Evolutionary conservation across 2,113 vertebrate genomes (phyloP).

Genomic region (Stegostoma tigrinum): DNA sequence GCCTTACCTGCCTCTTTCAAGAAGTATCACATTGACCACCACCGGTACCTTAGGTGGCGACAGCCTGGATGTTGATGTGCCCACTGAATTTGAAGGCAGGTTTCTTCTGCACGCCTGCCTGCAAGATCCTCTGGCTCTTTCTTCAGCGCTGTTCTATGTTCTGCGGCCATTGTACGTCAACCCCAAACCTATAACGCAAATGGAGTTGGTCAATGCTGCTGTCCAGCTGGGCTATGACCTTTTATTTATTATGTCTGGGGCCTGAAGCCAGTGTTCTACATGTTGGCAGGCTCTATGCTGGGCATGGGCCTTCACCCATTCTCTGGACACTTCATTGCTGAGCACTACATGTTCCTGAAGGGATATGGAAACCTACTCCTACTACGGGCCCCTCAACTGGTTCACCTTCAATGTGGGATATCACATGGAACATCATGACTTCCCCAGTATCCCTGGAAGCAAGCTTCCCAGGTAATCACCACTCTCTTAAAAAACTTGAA

Average conservation of each 20-base stretch:
- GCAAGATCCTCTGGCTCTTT: slow-evolving; percentile 40
- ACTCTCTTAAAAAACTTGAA: neutral
- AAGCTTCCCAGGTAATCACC: slow-evolving; percentile 36
- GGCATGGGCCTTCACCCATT: slow-evolving; percentile 40
- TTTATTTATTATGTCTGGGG: slow-evolving; percentile 39
- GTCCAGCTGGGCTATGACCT: slow-evolving; percentile 40
- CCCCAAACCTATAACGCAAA: slow-evolving; percentile 39
- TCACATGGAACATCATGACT: slow-evolving; percentile 45
- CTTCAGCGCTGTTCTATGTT: slow-evolving; percentile 39
- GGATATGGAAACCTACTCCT: slow-evolving; percentile 42
- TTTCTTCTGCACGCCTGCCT: slow-evolving; percentile 38
- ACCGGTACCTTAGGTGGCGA: slow-evolving; percentile 42
- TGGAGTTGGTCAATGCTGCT: slow-evolving; percentile 36
- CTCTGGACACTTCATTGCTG: slow-evolving; percentile 41
- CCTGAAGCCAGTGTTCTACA: slow-evolving; percentile 37
- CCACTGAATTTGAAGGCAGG: slow-evolving; percentile 38
- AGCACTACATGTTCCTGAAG: slow-evolving; percentile 42
- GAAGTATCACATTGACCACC: slow-evolving; percentile 44
- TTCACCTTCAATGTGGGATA: slow-evolving; percentile 46
- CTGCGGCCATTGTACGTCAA: slow-evolving; percentile 39
- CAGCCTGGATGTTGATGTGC: slow-evolving; percentile 38
- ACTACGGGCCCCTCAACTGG: slow-evolving; percentile 43
- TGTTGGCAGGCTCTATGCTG: slow-evolving; percentile 36
- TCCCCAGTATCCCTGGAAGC: slow-evolving; percentile 44
- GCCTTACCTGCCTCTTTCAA: slow-evolving; percentile 43